phyloP scores from a whole-genome alignment of 2,888 invertebrate genomes.

The Pilophorus perplexus region DNA sequence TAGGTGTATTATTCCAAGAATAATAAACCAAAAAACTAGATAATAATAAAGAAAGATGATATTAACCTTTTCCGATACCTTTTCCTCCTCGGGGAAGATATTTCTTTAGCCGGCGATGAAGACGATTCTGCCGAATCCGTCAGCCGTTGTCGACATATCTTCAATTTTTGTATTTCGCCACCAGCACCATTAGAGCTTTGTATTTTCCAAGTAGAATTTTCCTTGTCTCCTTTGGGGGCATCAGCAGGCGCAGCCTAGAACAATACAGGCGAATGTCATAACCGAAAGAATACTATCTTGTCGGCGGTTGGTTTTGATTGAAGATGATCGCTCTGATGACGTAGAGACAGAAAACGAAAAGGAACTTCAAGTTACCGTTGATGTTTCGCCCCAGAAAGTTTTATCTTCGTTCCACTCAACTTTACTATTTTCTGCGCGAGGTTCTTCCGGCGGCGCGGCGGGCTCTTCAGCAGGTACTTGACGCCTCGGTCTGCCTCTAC shows the following conservation, averaged over 20 bases:
- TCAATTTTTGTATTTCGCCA: constrained; percentile 50
- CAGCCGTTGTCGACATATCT: constrained; percentile 49
- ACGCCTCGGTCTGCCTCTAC: constrained; percentile 11
- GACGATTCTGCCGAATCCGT: constrained; percentile 48
- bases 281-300: too few relatives aligned
- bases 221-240: constrained; percentile 24
- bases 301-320: background rate
- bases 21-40: too few relatives aligned
- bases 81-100: constrained; percentile 45
- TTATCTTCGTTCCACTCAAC: constrained; percentile 47
- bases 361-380: background rate
- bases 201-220: constrained; percentile 55
- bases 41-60: constrained; percentile 13
- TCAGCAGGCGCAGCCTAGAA: constrained; percentile 3
- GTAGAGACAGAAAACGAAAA: too few relatives aligned
- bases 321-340: too few relatives aligned
- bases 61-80: constrained; percentile 43
- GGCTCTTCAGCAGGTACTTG: constrained; percentile 8
- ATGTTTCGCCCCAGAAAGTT: constrained; percentile 44
- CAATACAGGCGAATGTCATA: constrained; percentile 13
- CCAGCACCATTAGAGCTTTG: constrained; percentile 53
- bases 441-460: background rate
- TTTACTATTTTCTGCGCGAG: constrained; percentile 12
- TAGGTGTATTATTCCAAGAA: too few relatives aligned
- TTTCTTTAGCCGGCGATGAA: constrained; percentile 45